Conservation (phyloP, 1,140 invertebrate species). For the Myzus persicae region DNA sequence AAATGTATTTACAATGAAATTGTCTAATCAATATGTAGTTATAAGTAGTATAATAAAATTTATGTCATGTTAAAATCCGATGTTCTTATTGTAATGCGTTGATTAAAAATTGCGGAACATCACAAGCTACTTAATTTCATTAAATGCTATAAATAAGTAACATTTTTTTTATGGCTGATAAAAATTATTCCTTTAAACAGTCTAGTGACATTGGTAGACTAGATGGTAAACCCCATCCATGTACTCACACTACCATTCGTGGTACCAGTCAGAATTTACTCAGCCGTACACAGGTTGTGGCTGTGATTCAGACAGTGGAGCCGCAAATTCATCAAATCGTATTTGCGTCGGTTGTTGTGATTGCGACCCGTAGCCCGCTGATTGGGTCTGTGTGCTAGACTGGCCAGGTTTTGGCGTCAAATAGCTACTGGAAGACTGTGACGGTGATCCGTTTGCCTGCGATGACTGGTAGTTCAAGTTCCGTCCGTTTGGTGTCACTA, state of each 20-base stretch:
- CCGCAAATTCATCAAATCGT: conserved; percentile 39
- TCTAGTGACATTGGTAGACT: conserved; percentile 10
- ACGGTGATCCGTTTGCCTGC: background rate
- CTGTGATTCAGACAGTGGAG: conserved; percentile 1
- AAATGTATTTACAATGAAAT: conserved; percentile 56
- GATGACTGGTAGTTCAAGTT: background rate
- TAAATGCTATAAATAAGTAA: conserved; percentile 6
- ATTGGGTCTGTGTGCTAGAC: background rate
- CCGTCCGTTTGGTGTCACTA: background rate
- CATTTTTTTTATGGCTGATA: conserved; percentile 41
- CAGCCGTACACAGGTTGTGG: background rate
- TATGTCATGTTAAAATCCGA: conserved; percentile 36
- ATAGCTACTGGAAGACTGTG: background rate
- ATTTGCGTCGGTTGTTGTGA: background rate
- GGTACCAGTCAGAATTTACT: background rate
- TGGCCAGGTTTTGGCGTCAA: background rate
- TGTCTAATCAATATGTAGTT: conserved; percentile 52
- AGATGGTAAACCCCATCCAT: background rate
- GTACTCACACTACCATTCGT: background rate
- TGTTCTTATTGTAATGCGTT: conserved; percentile 41
- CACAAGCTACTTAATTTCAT: conserved; percentile 32
- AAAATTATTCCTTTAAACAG: conserved; percentile 10
- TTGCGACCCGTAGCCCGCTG: background rate
- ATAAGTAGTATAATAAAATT: conserved; percentile 48
- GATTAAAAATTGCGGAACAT: conserved; percentile 20